These are phyloP conservation scores for Ianthella basta DNA, from an alignment of 37 sponge, comb jelly and placozoan genomes.

Conservation along the genomic window DNA sequence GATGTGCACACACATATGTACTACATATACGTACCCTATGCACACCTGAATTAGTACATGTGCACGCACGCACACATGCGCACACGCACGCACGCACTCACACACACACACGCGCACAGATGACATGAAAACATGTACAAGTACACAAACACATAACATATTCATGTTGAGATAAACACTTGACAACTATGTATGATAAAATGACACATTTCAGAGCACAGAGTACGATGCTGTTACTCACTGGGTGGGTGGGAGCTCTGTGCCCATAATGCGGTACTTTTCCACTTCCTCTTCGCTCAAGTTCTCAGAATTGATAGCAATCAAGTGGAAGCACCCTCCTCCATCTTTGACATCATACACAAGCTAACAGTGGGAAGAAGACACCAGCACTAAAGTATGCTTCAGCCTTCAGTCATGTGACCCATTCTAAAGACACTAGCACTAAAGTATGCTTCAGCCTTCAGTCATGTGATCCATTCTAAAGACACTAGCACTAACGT, in stretches of 20 bases:
- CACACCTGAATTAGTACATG: background rate
- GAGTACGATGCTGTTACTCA: conserved; percentile 10
- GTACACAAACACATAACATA: background rate
- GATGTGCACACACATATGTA: background rate
- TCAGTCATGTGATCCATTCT: too few relatives aligned
- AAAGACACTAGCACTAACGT: too few relatives aligned
- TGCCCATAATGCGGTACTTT: conserved; percentile 49
- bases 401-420: too few relatives aligned
- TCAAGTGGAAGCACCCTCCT: conserved; percentile 50
- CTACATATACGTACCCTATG: background rate
- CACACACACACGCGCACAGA: too few relatives aligned
- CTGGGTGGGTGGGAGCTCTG: conserved; percentile 60
- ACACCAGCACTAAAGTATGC: background rate
- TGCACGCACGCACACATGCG: background rate
- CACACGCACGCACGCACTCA: background rate
- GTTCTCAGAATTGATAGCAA: conserved; percentile 70
- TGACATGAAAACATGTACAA: background rate
- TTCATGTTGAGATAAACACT: background rate
- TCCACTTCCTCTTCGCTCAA: conserved; percentile 35
- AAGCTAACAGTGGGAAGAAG: conserved; percentile 22
- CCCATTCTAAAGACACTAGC: too few relatives aligned
- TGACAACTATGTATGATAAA: too few relatives aligned
- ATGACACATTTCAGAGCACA: background rate
- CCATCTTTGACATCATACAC: conserved; percentile 75
- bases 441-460: too few relatives aligned